Conservation (phyloP, 2,888 invertebrate genomes). For the Zygothrica quintamaculata region DNA sequence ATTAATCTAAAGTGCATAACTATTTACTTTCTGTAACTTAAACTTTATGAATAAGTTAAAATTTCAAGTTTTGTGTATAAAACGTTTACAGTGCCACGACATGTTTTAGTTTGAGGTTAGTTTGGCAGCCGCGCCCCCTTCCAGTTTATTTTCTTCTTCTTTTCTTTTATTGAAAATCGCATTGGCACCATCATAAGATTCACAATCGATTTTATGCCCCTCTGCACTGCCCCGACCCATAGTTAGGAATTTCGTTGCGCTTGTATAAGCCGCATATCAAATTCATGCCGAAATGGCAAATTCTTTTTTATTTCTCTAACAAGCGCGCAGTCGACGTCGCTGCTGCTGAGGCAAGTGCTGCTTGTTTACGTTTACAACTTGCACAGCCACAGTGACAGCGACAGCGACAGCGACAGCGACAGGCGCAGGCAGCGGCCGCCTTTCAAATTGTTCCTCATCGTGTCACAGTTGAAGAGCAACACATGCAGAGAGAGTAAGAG, state of each 20-base stretch:
- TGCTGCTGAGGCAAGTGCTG: constrained; percentile 24
- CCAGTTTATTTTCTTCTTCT: too few relatives aligned
- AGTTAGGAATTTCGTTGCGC: constrained; percentile 16
- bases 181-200: constrained; percentile 16
- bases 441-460: constrained; percentile 33
- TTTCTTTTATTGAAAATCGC: constrained; percentile 1
- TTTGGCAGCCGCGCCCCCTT: constrained; percentile 31
- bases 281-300: constrained; percentile 60
- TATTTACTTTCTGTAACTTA: too few relatives aligned
- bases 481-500: constrained; percentile 10
- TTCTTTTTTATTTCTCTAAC: constrained; percentile 24
- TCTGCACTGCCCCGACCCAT: not conserved
- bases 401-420: too few relatives aligned
- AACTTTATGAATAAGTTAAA: too few relatives aligned
- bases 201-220: not conserved
- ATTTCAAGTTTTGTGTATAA: too few relatives aligned
- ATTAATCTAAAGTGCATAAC: too few relatives aligned
- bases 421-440: too few relatives aligned
- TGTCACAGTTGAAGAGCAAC: constrained; percentile 9
- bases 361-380: constrained; percentile 54
- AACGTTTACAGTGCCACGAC: too few relatives aligned
- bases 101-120: constrained; percentile 3
- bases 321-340: constrained; percentile 19
- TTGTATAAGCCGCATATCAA: constrained; percentile 66
- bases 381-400: too few relatives aligned